Evolutionary conservation across 2,113 vertebrate species (phyloP), one percentile per base, ranked within the genome.

Genomic region (Thalassarche chlororhynchos): DNA sequence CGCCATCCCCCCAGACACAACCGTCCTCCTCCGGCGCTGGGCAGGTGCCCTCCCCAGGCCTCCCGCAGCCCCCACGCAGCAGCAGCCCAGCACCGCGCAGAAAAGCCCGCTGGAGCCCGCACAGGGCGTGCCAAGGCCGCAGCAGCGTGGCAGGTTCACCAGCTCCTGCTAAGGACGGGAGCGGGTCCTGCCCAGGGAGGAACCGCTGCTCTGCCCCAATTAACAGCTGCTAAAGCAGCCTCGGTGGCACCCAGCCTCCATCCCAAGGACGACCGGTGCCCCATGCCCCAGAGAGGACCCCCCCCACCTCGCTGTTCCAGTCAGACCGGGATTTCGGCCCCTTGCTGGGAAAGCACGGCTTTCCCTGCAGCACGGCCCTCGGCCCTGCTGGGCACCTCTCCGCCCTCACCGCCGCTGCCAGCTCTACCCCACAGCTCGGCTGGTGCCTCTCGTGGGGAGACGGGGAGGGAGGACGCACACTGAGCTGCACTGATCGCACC

Each of bases 51-150:
- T 19, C 55, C 31, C 18, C 19, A 57, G 32, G 32, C 32, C 54
- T 34, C 61, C 28, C 2, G 65, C 31, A 42, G 40, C 40, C 40
- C 40, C 11, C 11, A 38, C 40, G 40, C 46, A 7, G 46, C 44
- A 18, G 44, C 21, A 5, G 25, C 44, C 80, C 54, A 40, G 64
- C 44, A 6, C 19, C 1, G 3, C 2, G 1, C 60, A 21, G 31
- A 5, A 34, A 3, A 32, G 8, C 5, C 13, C 11, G 0, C 7
- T 1, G 20, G 32, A 16, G 24, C 21, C 31, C 1, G 2, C 12
- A 1, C 25, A 5, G 38, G n/a, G 40, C 2, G 2, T 5, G 26
- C 12, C 2, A 29, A 6, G 40, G 65, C 34, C 1, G 4, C 46
- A 5, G 81, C 55, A 12, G 44, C 8, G 1, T 4, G 13, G n/a